Conservation (phyloP, 2,888 invertebrate genomes). For the Microlaimidae sp. region DNA sequence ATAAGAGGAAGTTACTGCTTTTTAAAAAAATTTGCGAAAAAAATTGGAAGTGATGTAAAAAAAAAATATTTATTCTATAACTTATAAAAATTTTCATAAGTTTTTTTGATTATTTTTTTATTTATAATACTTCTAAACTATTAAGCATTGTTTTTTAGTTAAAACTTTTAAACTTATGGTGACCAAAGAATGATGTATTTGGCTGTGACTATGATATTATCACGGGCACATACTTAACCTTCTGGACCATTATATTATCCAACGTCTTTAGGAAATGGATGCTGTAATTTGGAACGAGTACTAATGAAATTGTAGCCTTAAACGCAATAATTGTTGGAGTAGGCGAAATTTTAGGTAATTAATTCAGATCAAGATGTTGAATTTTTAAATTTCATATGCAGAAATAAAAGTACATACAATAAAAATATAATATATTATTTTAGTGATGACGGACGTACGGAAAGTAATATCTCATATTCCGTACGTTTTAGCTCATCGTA, state of each 20-base stretch:
- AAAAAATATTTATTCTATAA: too few species aligned
- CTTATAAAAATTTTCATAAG: too few species aligned
- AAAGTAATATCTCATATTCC: too few species aligned
- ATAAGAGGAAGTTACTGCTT: too few species aligned
- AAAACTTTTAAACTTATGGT: constrained; percentile 58
- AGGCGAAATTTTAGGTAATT: constrained; percentile 71
- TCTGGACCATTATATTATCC: constrained; percentile 93
- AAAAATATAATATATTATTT: too few species aligned
- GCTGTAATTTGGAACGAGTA: constrained; percentile 47
- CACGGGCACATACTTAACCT: constrained; percentile 77
- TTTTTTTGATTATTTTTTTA: too few species aligned
- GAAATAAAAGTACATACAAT: not conserved
- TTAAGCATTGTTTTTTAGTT: constrained; percentile 22
- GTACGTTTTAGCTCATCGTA: too few species aligned
- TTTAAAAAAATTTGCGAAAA: too few species aligned
- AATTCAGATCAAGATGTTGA: not conserved
- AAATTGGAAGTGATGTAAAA: too few species aligned
- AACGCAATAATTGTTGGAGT: constrained; percentile 83
- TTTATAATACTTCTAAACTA: too few species aligned
- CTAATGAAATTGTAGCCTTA: constrained; percentile 68
- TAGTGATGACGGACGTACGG: too few species aligned
- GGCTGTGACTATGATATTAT: constrained; percentile 69
- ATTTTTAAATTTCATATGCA: not conserved
- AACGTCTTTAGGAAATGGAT: constrained; percentile 76
- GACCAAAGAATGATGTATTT: constrained; percentile 68